Conservation (phyloP, 2,797 vertebrate genomes). For the Crypturellus tataupa region DNA sequence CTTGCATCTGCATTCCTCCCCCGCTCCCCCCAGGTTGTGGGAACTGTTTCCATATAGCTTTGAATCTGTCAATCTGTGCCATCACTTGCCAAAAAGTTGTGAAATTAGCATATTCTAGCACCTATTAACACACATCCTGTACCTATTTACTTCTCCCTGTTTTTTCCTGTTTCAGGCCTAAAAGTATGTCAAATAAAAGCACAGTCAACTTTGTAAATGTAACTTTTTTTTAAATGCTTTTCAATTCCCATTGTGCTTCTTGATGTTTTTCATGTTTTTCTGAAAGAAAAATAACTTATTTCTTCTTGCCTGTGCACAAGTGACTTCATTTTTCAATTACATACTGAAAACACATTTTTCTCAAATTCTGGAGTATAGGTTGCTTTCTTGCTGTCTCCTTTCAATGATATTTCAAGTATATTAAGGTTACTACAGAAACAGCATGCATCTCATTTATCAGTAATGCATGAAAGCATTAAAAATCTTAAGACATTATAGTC, state of each 20-base stretch:
- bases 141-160: neutral
- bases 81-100: neutral
- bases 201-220: neutral
- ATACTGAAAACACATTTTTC: neutral
- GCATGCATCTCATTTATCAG: neutral
- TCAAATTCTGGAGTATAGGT: neutral
- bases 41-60: neutral
- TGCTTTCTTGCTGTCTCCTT: neutral
- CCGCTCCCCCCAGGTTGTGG: neutral
- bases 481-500: neutral
- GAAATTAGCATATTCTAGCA: neutral
- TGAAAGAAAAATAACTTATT: neutral
- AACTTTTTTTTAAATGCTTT: neutral
- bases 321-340: neutral
- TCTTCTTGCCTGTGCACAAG: neutral
- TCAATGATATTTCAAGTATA: neutral
- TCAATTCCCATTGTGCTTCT: neutral
- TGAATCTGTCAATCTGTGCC: neutral
- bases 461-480: neutral
- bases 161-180: neutral
- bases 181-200: neutral
- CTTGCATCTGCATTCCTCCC: neutral
- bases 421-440: neutral
- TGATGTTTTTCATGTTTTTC: neutral
- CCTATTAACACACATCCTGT: neutral